Base-by-base conservation (phyloP, 2,113 vertebrate genomes). In the Columbina picui region DNA sequence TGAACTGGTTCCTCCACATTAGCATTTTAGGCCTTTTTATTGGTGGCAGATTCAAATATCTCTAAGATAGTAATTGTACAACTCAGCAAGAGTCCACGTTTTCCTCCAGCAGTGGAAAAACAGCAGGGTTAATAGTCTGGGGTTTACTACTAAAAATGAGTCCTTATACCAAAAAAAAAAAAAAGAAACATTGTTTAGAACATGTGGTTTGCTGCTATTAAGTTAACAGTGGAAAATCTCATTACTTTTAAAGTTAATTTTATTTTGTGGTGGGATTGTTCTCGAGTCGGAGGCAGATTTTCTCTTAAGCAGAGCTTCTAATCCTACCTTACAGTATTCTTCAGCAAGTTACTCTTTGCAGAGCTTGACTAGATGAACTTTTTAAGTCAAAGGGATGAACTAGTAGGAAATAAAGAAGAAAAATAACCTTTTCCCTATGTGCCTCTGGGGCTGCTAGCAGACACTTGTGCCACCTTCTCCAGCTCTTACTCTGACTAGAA, bases 121-220 rank as follows among this genome's bases (percentile, higher is more conserved):
- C 68, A 29, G 87, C 47, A 71, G 86, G 76, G 57, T 52, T 96
- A 92, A 90, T 76, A 84, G 94, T 82, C 63, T 68, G 38, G 70
- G 27, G 47, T 90, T 86, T 90, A 90, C 87, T 95, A 38, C 79
- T 56, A 87, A 92, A 91, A 95, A 80, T 65, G 63, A 93, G 53
- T n/a, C 85, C 75, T 91, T 87, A 77, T 14, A 77, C 11, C 18
- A n/a, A 80, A 77, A 65, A 67, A 85, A 90, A 43, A 43, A 38
- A 50, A 10, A 27, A 12, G 81, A 25, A 81, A 91, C 75, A 84
- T 91, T 93, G 93, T 87, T 95, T 93, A 90, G 87, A 96, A 94
- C 90, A 90, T 93, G 85, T 96, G 79, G 92, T 73, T 95, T 95
- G 69, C 55, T 92, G 76, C 84, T 97, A 95, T 96, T 95, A 96